phyloP scores from a whole-genome alignment of 2,888 invertebrate species.

The Embidobia sp. region DNA sequence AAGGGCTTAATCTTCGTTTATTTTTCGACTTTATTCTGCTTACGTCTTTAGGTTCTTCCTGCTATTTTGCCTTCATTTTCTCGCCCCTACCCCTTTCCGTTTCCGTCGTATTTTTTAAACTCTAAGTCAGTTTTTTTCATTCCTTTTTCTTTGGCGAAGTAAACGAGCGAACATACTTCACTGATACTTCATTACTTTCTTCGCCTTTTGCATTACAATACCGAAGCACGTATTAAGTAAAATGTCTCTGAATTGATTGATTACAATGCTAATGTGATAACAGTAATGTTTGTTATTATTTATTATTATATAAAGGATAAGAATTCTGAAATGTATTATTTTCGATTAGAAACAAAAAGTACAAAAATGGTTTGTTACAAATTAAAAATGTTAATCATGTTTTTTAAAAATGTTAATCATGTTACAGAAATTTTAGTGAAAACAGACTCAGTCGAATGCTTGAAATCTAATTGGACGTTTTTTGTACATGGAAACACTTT shows the following conservation, averaged over 20 bases:
- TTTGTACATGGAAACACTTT: no score
- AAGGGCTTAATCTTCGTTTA: constrained; percentile 75
- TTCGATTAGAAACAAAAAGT: no score
- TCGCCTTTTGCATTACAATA: constrained; percentile 45
- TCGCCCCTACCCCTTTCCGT: constrained; percentile 3
- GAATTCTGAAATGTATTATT: no score
- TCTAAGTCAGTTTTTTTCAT: constrained; percentile 14
- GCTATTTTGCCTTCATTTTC: constrained; percentile 21
- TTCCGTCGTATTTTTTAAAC: constrained; percentile 23
- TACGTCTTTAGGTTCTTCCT: constrained; percentile 15
- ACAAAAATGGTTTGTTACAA: no score
- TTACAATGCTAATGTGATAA: no score
- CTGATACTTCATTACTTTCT: constrained; percentile 32
- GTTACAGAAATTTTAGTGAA: no score
- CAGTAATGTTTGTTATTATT: no score
- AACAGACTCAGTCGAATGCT: no score
- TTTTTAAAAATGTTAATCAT: no score
- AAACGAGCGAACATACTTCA: constrained; percentile 44
- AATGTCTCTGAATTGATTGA: not conserved
- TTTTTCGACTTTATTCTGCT: constrained; percentile 56
- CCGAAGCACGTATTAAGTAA: constrained; percentile 5
- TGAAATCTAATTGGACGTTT: no score
- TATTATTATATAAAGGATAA: no score
- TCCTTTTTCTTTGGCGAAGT: constrained; percentile 21
- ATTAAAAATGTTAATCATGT: no score